phyloP scores from a whole-genome alignment of 2,888 invertebrate species.

The Epiblema foenella region DNA sequence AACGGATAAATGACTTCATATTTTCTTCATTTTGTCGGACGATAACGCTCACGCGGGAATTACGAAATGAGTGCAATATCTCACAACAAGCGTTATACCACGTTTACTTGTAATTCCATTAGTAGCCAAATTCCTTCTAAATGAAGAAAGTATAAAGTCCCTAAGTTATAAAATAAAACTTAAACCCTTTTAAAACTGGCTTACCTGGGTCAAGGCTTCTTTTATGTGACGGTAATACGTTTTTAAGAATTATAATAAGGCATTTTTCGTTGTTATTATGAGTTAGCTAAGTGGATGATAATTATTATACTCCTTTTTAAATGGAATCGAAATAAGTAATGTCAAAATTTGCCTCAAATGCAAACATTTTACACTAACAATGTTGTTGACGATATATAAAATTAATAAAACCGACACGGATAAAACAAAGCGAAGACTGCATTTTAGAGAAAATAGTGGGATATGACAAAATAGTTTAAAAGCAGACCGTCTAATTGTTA shows the following conservation, averaged over 20 bases:
- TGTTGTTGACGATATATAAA: not conserved
- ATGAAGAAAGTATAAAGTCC: not conserved
- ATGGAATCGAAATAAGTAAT: not conserved
- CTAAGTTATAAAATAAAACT: not conserved
- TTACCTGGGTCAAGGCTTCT: constrained; percentile 55
- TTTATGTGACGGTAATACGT: constrained; percentile 49
- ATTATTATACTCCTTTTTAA: constrained; percentile 21
- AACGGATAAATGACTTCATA: constrained; percentile 1
- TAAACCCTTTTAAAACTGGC: constrained; percentile 45
- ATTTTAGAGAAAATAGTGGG: not conserved
- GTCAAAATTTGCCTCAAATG: not conserved
- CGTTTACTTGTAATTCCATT: constrained; percentile 45
- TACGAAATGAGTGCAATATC: constrained; percentile 48
- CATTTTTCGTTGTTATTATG: constrained; percentile 18
- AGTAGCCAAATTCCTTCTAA: constrained; percentile 50
- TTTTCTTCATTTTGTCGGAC: constrained; percentile 16
- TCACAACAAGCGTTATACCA: constrained; percentile 43
- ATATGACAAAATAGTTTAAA: not conserved
- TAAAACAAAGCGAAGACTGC: too few relatives aligned
- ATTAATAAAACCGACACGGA: too few relatives aligned
- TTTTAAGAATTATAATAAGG: constrained; percentile 50
- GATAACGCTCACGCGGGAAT: constrained; percentile 43
- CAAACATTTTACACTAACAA: not conserved
- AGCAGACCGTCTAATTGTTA: not conserved
- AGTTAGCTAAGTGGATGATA: constrained; percentile 22